phyloP scores from a whole-genome alignment of 2,113 vertebrate species.

The Callaeas wilsoni region DNA sequence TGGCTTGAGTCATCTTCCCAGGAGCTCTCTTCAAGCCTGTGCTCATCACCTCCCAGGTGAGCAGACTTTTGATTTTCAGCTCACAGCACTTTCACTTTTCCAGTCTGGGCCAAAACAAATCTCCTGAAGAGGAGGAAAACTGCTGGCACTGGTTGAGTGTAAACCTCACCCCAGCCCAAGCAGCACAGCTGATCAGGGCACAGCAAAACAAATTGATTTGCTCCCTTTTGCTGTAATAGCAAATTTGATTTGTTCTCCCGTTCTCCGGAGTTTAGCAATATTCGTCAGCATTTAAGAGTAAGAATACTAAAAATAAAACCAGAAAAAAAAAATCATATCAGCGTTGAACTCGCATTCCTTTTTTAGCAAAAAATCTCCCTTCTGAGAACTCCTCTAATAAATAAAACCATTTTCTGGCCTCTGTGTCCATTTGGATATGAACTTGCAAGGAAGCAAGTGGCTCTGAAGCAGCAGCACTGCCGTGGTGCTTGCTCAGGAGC shows the following conservation, averaged over 20 bases:
- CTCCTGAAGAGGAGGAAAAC: background rate
- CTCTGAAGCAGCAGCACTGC: background rate
- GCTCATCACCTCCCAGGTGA: background rate
- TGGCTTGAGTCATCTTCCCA: conserved; percentile 5
- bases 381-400: background rate
- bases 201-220: background rate
- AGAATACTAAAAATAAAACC: background rate
- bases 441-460: background rate
- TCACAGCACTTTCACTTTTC: background rate
- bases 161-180: background rate
- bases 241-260: background rate
- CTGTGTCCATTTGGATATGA: background rate
- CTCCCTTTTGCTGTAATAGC: background rate
- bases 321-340: background rate
- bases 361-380: background rate
- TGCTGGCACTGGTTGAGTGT: background rate
- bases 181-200: background rate
- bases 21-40: background rate
- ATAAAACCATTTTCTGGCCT: background rate
- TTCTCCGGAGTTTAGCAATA: background rate
- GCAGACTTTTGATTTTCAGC: background rate
- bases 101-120: background rate
- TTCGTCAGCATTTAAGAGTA: background rate
- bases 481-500: background rate
- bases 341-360: background rate